phyloP scores from a whole-genome alignment of 1,140 invertebrate genomes.

The Cotesia chilonis region DNA sequence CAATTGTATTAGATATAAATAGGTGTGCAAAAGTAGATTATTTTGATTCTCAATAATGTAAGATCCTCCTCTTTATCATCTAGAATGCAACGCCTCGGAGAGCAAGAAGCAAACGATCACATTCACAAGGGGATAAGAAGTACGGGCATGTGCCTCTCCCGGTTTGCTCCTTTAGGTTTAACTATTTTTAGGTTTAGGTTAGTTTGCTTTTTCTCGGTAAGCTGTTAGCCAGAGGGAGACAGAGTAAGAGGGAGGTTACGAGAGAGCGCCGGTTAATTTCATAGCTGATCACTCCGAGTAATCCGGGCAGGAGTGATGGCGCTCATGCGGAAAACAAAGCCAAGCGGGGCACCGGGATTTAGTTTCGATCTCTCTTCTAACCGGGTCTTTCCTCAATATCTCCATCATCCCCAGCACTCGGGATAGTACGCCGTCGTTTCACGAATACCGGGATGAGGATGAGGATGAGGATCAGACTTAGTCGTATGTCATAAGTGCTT shows the following conservation, averaged over 20 bases:
- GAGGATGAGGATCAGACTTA: slow-evolving; percentile 36
- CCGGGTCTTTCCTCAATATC: slow-evolving; percentile 28
- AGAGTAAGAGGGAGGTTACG: slow-evolving; percentile 38
- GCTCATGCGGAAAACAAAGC: slow-evolving; percentile 65
- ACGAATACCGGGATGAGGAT: slow-evolving; percentile 21
- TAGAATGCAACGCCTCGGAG: slow-evolving; percentile 13
- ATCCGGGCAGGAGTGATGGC: slow-evolving; percentile 58
- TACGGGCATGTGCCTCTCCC: slow-evolving; percentile 10
- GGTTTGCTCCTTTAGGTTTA: neutral
- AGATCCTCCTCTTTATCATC: slow-evolving; percentile 21
- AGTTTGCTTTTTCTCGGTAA: neutral
- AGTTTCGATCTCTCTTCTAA: slow-evolving; percentile 12
- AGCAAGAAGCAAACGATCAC: slow-evolving; percentile 19
- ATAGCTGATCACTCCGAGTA: slow-evolving; percentile 67
- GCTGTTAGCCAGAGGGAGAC: neutral
- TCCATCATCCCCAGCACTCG: slow-evolving; percentile 36
- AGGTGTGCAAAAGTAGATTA: slow-evolving; percentile 11
- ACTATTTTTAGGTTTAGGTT: slow-evolving; percentile 20
- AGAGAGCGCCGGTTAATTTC: slow-evolving; percentile 63
- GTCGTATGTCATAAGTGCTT: slow-evolving; percentile 66
- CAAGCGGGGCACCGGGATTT: slow-evolving; percentile 46
- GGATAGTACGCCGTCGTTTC: slow-evolving; percentile 33
- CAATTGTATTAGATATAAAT: too few relatives aligned
- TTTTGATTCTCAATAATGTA: neutral
- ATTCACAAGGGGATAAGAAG: slow-evolving; percentile 17